Conservation (phyloP, 2,113 vertebrate species). For the Cyprinus carpio region DNA sequence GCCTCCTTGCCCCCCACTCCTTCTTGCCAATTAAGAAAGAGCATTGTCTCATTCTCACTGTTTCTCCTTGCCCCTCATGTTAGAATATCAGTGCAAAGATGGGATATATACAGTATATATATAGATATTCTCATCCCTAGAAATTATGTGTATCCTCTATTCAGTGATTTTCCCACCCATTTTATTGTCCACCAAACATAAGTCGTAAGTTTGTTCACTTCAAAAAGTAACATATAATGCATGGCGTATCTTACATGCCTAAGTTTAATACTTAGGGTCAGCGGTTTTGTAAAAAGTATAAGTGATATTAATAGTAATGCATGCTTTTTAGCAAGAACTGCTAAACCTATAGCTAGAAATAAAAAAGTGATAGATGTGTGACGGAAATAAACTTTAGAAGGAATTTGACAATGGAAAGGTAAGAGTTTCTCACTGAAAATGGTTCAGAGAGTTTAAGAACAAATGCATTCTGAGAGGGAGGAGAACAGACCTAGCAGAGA, state of each 20-base stretch:
- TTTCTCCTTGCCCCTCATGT: too few species aligned
- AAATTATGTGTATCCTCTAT: too few species aligned
- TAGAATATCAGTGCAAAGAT: neutral
- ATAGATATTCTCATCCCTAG: too few species aligned
- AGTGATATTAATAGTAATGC: neutral
- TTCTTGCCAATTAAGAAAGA: constrained; percentile 37
- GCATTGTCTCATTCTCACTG: neutral
- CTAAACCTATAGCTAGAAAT: neutral
- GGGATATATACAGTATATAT: neutral
- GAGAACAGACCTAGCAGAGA: neutral
- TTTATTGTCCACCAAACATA: neutral
- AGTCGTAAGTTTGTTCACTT: neutral
- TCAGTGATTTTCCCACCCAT: too few species aligned
- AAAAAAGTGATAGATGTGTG: constrained; percentile 33
- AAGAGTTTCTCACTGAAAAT: neutral
- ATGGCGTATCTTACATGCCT: too few species aligned
- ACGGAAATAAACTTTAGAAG: neutral
- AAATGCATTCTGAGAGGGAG: neutral
- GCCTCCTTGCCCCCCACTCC: constrained; percentile 61
- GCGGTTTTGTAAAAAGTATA: neutral
- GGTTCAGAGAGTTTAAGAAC: constrained; percentile 20
- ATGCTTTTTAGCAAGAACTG: neutral
- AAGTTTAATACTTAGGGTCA: neutral
- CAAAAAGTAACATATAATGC: neutral
- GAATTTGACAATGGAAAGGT: neutral